These are phyloP conservation scores for Catharus ustulatus DNA, from an alignment of 2,797 vertebrate genomes.

Conservation along the genomic window DNA sequence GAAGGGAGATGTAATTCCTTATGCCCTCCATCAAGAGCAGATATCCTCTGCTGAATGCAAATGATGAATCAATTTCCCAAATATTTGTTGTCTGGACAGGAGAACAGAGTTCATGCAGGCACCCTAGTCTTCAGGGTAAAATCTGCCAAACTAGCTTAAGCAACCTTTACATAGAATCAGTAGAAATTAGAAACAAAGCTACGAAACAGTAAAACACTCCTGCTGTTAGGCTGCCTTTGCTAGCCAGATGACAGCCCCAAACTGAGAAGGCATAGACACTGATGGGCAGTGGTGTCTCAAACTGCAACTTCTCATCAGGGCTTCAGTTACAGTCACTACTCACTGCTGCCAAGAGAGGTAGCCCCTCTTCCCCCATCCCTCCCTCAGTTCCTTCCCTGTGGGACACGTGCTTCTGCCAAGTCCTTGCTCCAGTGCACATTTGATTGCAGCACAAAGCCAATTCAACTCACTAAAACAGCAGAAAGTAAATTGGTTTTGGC, in stretches of 20 bases:
- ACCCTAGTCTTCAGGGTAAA: background rate
- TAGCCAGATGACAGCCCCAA: conserved; percentile 6
- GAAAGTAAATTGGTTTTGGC: conserved; percentile 53
- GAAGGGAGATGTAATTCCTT: background rate
- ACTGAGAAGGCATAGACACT: background rate
- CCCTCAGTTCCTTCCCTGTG: conserved; percentile 12
- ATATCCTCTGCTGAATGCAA: background rate
- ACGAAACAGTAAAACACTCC: background rate
- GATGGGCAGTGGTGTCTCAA: background rate
- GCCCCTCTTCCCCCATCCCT: background rate
- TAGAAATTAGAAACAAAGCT: background rate
- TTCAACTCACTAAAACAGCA: conserved; percentile 29
- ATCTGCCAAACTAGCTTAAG: background rate
- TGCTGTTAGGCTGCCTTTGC: background rate
- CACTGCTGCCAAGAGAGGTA: conserved; percentile 17
- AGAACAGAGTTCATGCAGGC: background rate
- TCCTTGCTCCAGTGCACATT: conserved; percentile 1
- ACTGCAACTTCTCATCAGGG: background rate
- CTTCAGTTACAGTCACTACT: background rate
- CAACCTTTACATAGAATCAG: background rate
- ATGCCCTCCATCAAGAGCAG: background rate
- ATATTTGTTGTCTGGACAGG: background rate
- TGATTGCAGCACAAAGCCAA: conserved; percentile 42
- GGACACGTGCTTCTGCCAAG: conserved; percentile 18
- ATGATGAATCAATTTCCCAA: background rate